phyloP scores from a whole-genome alignment of 2,888 invertebrate genomes.

The Lumbricus terrestris region DNA sequence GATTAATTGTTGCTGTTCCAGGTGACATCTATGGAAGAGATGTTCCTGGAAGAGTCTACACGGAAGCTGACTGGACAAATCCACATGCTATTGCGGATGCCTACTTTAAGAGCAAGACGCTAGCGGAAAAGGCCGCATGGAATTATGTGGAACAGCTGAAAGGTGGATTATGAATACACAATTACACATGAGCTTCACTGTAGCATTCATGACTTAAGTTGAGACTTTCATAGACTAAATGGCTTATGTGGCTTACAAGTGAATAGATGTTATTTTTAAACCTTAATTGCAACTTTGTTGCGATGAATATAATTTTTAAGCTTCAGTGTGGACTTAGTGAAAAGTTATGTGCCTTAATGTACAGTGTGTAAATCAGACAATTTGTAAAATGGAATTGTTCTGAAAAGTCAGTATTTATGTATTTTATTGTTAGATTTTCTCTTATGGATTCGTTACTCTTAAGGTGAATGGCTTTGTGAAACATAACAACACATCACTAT shows the following conservation, averaged over 20 bases:
- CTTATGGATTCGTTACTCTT: no score
- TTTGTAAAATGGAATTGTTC: no score
- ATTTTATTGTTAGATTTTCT: no score
- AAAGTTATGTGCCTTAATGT: no score
- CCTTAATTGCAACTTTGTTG: no score
- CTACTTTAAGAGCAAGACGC: slow-evolving; percentile 61
- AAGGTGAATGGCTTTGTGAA: no score
- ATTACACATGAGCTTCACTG: background rate
- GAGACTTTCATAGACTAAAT: background rate
- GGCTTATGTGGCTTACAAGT: background rate
- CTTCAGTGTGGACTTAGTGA: no score
- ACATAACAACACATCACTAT: no score
- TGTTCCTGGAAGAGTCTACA: slow-evolving; percentile 20
- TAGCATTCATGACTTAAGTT: background rate
- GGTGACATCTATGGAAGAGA: background rate
- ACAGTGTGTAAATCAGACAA: no score
- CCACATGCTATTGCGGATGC: slow-evolving; percentile 47
- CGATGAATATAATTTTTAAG: no score
- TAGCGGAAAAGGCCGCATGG: slow-evolving; percentile 65
- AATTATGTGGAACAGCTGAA: slow-evolving; percentile 61
- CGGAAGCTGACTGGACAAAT: slow-evolving; percentile 33
- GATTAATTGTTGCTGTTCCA: background rate
- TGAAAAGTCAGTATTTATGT: no score
- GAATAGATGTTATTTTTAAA: background rate
- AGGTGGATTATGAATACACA: slow-evolving; percentile 42